A percentile compares a stretch with the other conserved stretches of the same genome.
Conservation (phyloP, 2,113 vertebrate genomes). For the Peromyscus leucopus region DNA sequence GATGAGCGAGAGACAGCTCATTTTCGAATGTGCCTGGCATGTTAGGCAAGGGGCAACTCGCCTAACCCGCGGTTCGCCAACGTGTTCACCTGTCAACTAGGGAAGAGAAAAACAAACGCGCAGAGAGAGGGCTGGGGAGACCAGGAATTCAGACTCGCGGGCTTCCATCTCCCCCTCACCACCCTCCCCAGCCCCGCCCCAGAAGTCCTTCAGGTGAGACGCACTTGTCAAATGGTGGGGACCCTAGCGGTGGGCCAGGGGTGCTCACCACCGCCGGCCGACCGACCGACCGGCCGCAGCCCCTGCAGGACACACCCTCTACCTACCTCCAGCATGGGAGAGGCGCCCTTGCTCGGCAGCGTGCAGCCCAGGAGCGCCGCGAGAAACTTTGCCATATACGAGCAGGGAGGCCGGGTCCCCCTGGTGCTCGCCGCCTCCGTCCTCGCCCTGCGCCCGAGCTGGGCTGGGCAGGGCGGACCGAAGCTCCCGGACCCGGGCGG, state of each 20-base stretch:
- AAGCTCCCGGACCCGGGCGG: background rate
- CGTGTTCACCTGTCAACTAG: background rate
- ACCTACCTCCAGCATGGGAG: constrained; percentile 90
- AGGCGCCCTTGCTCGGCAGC: constrained; percentile 88
- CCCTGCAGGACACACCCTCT: constrained; percentile 60
- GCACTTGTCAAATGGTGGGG: background rate
- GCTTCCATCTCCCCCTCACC: background rate
- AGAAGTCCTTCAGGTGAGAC: background rate
- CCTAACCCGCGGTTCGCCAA: constrained; percentile 46
- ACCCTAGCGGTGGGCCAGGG: background rate
- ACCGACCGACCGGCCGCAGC: too few relatives aligned
- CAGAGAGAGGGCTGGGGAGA: background rate
- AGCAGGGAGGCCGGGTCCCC: constrained; percentile 63
- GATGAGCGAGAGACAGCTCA: background rate
- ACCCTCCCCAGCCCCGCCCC: background rate
- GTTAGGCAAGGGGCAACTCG: constrained; percentile 33
- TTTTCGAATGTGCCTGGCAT: background rate
- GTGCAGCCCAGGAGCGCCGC: constrained; percentile 91
- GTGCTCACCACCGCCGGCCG: background rate
- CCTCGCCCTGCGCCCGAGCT: background rate
- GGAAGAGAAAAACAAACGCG: too few relatives aligned
- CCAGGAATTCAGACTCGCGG: background rate
- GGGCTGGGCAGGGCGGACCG: background rate
- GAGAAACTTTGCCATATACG: constrained; percentile 93
- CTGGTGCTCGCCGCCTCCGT: background rate